These are phyloP conservation scores for Tachycineta bicolor DNA, from an alignment of 2,113 vertebrate genomes.

Conservation along the genomic window DNA sequence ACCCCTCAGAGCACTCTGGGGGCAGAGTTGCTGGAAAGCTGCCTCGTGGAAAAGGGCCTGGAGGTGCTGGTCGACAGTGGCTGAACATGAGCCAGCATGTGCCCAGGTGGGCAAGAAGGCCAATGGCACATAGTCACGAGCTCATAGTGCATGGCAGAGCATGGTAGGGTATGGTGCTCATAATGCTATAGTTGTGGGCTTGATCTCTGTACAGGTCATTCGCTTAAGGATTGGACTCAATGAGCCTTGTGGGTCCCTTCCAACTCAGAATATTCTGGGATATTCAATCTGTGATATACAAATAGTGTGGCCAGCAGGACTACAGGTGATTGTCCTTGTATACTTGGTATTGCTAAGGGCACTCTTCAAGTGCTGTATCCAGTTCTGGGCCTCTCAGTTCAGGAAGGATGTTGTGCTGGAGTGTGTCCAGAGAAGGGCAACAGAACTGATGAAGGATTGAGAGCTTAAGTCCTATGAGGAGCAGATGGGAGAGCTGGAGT, in stretches of 20 bases:
- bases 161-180: neutral
- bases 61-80: neutral
- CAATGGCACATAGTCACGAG: neutral
- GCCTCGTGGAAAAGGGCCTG: neutral
- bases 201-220: neutral
- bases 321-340: too few species aligned
- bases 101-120: neutral
- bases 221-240: neutral
- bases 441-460: neutral
- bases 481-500: neutral
- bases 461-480: neutral
- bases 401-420: neutral
- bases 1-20: neutral
- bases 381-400: neutral
- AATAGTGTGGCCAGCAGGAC: neutral
- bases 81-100: neutral
- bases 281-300: neutral
- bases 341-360: fast-evolving
- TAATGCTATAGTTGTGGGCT: neutral
- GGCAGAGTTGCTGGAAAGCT: neutral
- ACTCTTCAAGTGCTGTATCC: neutral
- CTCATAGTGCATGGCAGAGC: neutral
- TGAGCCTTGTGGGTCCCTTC: neutral
- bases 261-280: neutral
- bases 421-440: neutral